Base-by-base conservation (phyloP, 1,140 invertebrate species). In the Druon quercuslanigerum region DNA sequence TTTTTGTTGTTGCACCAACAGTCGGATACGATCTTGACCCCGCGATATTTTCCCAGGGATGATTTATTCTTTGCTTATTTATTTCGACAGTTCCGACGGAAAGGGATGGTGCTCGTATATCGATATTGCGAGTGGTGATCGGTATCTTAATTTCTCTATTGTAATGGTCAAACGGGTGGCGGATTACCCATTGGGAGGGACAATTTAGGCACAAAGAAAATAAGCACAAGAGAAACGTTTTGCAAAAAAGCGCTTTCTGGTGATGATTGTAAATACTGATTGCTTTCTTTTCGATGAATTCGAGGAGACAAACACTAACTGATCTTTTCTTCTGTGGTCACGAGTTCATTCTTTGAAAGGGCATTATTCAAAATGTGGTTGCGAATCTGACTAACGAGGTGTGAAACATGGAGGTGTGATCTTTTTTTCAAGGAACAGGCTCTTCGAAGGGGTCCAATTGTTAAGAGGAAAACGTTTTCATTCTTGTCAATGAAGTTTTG, bases 81-180 rank as follows among this genome's bases (percentile, higher is more conserved):
- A 66, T 66, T 66, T 66, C 16, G 60, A 66, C 60, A 66, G 60
- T 25, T 66, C 60, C 40, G 13, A 33, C 57, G 20, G 57, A 14
- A 33, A 60, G 20, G 57, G 13, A 60, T 25, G 20, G 40, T 60
- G 57, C 16, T 60, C 57, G 9, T 60, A 14, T 60, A 60, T 60
- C 60, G 60, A 66, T 66, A 40, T 46, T n/a, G 33, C 16, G 25
- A 66, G 60, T 33, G 33, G n/a, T n/a, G 60, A 66, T 66, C 25
- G 25, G 4, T 66, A 66, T 66, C 60, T 66, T 66, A 66, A 66
- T 66, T 66, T 66, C 60, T 40, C 14, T n/a, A 66, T 66, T 66
- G 60, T 66, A 13, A 40, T 16, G 60, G 25, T 66, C 25, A 66
- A 66, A 46, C 40, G 25, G 33, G 40, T 46, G 40, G 40, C 9